Percentiles rank a stretch among this genome's conserved stretches.
phyloP scores from a whole-genome alignment of 2,888 invertebrate species.

The Amiota minor region DNA sequence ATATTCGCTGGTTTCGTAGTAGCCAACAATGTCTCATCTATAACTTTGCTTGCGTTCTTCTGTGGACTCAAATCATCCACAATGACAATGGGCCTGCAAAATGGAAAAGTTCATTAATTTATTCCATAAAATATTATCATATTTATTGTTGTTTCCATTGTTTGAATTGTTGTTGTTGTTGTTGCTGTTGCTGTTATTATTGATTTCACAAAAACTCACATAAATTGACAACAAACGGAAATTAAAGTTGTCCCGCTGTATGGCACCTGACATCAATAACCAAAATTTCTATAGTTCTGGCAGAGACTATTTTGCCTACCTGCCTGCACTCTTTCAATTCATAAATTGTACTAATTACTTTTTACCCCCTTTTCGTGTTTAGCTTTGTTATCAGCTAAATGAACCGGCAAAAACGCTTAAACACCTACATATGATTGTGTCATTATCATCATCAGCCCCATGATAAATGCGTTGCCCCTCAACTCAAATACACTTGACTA shows the following conservation, averaged over 20 bases:
- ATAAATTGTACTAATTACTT: conserved; percentile 42
- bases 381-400: background rate
- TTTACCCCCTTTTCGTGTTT: conserved; percentile 8
- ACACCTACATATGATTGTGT: conserved; percentile 2
- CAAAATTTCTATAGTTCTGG: background rate
- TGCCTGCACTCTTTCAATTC: conserved; percentile 37
- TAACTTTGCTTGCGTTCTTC: conserved; percentile 30
- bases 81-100: conserved; percentile 67
- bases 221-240: conserved; percentile 41
- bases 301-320: background rate
- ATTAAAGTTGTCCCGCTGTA: conserved; percentile 29
- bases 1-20: conserved; percentile 38
- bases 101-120: too few relatives aligned
- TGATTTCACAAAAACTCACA: conserved; percentile 11
- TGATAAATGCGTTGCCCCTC: background rate
- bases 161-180: conserved; percentile 40
- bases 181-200: conserved; percentile 37
- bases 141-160: conserved; percentile 27
- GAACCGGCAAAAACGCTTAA: background rate
- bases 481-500: background rate
- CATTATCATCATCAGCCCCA: background rate
- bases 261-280: background rate
- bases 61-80: conserved; percentile 67
- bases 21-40: background rate
- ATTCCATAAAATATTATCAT: conserved; percentile 19